Conservation (phyloP, 2,797 vertebrate species). For the Hippoglossus hippoglossus region DNA sequence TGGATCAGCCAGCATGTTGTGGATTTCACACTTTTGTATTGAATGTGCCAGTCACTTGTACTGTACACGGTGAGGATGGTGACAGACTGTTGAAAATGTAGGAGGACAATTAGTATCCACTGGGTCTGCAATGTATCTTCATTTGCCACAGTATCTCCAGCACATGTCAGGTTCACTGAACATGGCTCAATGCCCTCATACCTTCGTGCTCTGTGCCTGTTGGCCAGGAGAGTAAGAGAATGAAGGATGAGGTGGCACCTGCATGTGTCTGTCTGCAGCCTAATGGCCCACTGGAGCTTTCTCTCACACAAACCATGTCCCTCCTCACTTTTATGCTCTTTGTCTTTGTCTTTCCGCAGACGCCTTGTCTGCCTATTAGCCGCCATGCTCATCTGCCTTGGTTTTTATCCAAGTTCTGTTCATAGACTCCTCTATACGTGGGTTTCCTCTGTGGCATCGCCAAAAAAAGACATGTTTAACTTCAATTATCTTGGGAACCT, state of each 20-base stretch:
- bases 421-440: constrained; percentile 27
- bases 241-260: constrained; percentile 76
- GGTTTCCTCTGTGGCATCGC: constrained; percentile 37
- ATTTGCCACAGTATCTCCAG: constrained; percentile 71
- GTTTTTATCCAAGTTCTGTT: constrained; percentile 35
- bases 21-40: constrained; percentile 37
- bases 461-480: constrained; percentile 51
- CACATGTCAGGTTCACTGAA: constrained; percentile 72
- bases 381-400: constrained; percentile 34
- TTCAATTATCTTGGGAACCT: constrained; percentile 53
- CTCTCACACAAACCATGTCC: constrained; percentile 28
- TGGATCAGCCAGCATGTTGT: constrained; percentile 7
- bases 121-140: constrained; percentile 74
- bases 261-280: constrained; percentile 71
- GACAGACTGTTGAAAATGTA: constrained; percentile 65
- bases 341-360: constrained; percentile 36
- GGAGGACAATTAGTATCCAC: constrained; percentile 71
- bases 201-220: constrained; percentile 41
- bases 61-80: constrained; percentile 38
- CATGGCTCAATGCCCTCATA: constrained; percentile 62
- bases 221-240: constrained; percentile 60
- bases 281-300: constrained; percentile 75
- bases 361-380: constrained; percentile 43
- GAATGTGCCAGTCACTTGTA: constrained; percentile 63
- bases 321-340: constrained; percentile 40